Conservation (phyloP, 2,797 vertebrate genomes). For the Peromyscus melanophrys region DNA sequence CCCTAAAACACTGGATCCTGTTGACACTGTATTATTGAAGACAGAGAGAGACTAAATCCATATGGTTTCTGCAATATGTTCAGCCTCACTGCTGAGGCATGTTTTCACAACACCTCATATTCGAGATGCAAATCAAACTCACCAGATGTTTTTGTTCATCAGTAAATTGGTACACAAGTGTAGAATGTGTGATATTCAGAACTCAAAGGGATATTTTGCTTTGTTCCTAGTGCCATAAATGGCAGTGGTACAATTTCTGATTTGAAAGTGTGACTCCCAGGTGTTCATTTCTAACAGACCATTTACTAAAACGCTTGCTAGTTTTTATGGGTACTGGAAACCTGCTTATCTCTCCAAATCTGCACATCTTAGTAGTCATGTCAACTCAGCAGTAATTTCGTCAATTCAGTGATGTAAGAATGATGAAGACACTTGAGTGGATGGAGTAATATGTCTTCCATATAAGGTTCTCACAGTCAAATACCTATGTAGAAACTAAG, state of each 20-base stretch:
- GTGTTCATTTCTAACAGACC: background rate
- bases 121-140: background rate
- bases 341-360: background rate
- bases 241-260: background rate
- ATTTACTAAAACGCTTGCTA: background rate
- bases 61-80: background rate
- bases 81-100: background rate
- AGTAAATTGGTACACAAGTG: background rate
- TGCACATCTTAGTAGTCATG: background rate
- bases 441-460: background rate
- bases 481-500: background rate
- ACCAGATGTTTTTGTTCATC: background rate
- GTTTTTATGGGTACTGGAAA: background rate
- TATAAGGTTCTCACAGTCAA: background rate
- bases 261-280: background rate
- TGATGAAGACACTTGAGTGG: background rate
- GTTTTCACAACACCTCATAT: background rate
- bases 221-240: background rate
- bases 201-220: background rate
- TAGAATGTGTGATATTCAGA: background rate
- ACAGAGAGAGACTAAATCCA: background rate
- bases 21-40: background rate
- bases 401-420: background rate
- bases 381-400: background rate
- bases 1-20: background rate